These are phyloP conservation scores for Papilio helenus DNA, from an alignment of 1,140 invertebrate species.

Conservation along the genomic window DNA sequence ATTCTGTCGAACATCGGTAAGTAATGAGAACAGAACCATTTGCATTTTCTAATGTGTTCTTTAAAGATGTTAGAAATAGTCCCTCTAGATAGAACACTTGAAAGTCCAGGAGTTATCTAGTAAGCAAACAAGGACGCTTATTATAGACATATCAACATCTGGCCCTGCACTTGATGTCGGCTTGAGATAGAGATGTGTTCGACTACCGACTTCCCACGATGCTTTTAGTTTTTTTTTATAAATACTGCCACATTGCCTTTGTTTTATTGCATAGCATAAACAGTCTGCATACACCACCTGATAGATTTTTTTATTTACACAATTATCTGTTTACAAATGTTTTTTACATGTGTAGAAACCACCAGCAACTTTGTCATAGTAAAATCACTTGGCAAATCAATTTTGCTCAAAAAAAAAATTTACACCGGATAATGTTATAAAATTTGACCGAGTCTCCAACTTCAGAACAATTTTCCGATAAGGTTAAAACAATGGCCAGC, in stretches of 20 bases:
- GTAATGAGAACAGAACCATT: too few species aligned
- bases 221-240: constrained; percentile 41
- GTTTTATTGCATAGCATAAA: constrained; percentile 31
- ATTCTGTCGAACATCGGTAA: too few species aligned
- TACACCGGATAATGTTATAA: neutral
- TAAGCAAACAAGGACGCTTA: constrained; percentile 46
- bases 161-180: constrained; percentile 48
- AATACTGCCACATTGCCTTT: constrained; percentile 41
- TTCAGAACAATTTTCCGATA: constrained; percentile 7
- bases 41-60: too few species aligned
- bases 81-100: constrained; percentile 13
- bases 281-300: constrained; percentile 9
- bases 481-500: constrained; percentile 25
- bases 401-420: too few species aligned
- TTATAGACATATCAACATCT: constrained; percentile 57
- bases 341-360: neutral
- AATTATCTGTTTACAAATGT: neutral
- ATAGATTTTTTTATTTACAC: neutral
- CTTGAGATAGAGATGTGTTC: constrained; percentile 42
- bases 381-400: neutral
- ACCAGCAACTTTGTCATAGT: neutral
- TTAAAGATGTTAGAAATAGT: neutral
- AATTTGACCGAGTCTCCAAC: neutral
- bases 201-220: constrained; percentile 49
- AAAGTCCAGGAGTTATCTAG: constrained; percentile 45